These are phyloP conservation scores for Nomada ferruginata DNA, from an alignment of 2,888 invertebrate genomes.

Conservation along the genomic window DNA sequence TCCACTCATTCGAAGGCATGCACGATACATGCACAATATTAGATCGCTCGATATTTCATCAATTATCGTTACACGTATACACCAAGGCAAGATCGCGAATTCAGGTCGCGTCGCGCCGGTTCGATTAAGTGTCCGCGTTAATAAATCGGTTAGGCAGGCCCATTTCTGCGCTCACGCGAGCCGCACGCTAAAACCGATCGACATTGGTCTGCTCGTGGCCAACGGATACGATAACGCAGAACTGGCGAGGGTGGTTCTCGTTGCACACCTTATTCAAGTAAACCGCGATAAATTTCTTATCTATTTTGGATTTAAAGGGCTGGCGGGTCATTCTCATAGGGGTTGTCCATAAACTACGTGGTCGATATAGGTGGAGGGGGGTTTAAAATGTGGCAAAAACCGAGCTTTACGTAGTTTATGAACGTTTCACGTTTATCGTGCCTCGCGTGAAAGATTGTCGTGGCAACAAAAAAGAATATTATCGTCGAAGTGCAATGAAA, in stretches of 20 bases:
- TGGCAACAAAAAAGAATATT: too few relatives aligned
- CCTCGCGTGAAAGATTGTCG: too few relatives aligned
- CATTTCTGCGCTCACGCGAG: slow-evolving; percentile 55
- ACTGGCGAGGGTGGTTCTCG: neutral
- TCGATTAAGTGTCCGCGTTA: slow-evolving; percentile 53
- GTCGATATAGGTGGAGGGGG: too few relatives aligned
- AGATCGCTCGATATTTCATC: neutral
- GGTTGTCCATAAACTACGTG: too few relatives aligned
- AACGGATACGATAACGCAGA: slow-evolving; percentile 1
- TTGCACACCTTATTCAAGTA: neutral
- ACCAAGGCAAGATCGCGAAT: slow-evolving; percentile 19
- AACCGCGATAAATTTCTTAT: neutral
- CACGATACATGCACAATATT: neutral
- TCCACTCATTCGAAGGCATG: neutral
- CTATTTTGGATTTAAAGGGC: too few relatives aligned
- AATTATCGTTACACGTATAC: slow-evolving; percentile 10
- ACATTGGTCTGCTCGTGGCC: slow-evolving; percentile 1
- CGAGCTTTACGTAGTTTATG: too few relatives aligned
- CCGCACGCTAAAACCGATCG: slow-evolving; percentile 23
- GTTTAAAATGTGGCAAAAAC: too few relatives aligned
- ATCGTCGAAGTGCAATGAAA: too few relatives aligned
- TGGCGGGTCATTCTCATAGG: too few relatives aligned
- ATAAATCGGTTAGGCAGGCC: slow-evolving; percentile 56
- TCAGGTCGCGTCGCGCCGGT: slow-evolving; percentile 19
- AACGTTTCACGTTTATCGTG: too few relatives aligned